Evolutionary conservation across 1,140 invertebrate genomes (phyloP).

Genomic region (Drosophila serrata): DNA sequence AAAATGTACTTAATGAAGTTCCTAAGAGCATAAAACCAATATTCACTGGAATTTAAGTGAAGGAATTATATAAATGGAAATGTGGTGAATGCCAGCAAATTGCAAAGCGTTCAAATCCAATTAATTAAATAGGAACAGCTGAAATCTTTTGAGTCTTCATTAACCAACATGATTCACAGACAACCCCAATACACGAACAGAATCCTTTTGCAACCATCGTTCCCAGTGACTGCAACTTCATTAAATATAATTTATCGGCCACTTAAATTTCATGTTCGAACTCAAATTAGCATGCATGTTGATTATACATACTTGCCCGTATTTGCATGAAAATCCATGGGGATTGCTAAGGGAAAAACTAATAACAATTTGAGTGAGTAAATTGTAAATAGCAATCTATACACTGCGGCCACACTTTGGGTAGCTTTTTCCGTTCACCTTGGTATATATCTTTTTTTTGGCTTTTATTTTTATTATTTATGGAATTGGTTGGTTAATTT

Average conservation of each 20-base stretch:
- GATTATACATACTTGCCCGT: constrained; percentile 36
- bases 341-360: constrained; percentile 33
- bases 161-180: no score
- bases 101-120: background rate
- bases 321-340: constrained; percentile 43
- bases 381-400: constrained; percentile 52
- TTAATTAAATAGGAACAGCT: constrained; percentile 7
- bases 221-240: constrained; percentile 30
- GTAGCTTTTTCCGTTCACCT: constrained; percentile 1
- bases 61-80: background rate
- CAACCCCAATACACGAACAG: background rate
- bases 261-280: constrained; percentile 64
- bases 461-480: constrained; percentile 35
- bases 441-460: background rate
- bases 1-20: no score
- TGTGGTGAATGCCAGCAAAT: background rate
- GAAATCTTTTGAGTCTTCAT: background rate
- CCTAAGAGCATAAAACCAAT: no score
- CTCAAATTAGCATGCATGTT: constrained; percentile 65
- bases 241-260: constrained; percentile 59
- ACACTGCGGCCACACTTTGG: constrained; percentile 7
- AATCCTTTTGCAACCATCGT: constrained; percentile 1
- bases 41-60: background rate
- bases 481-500: constrained; percentile 62
- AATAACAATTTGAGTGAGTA: constrained; percentile 51